phyloP scores from a whole-genome alignment of 2,113 vertebrate species.

The Heterochromis multidens region DNA sequence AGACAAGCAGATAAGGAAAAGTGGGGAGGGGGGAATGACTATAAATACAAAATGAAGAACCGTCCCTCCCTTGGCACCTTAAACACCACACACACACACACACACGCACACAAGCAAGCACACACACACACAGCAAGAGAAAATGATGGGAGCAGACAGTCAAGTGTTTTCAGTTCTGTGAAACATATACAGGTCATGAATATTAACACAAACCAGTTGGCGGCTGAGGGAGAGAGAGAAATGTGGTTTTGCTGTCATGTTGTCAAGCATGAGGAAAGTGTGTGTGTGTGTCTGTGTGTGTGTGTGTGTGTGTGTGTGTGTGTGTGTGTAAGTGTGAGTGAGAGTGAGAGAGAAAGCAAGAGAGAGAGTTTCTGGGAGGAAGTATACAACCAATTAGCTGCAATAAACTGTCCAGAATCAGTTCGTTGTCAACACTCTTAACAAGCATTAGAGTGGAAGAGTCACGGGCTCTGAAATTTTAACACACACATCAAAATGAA shows the following conservation, averaged over 20 bases:
- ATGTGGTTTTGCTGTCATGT: slow-evolving; percentile 46
- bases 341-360: background rate
- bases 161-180: slow-evolving; percentile 60
- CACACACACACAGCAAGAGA: slow-evolving; percentile 3
- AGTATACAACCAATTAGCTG: slow-evolving; percentile 54
- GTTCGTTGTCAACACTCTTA: slow-evolving; percentile 36
- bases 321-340: background rate
- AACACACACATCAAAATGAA: slow-evolving; percentile 19
- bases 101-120: background rate
- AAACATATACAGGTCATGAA: slow-evolving; percentile 65
- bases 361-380: slow-evolving; percentile 1
- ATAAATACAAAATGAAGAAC: slow-evolving; percentile 53
- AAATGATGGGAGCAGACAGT: slow-evolving; percentile 59
- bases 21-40: background rate
- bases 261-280: slow-evolving; percentile 30
- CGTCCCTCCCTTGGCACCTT: slow-evolving; percentile 1
- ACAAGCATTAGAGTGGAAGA: slow-evolving; percentile 12
- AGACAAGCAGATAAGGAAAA: slow-evolving; percentile 14
- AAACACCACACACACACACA: slow-evolving; percentile 1
- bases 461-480: slow-evolving; percentile 33
- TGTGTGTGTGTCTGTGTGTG: background rate
- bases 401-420: slow-evolving; percentile 56
- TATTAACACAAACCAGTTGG: slow-evolving; percentile 61
- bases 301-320: background rate
- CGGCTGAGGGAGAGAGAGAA: slow-evolving; percentile 8